These are phyloP conservation scores for Pristionchus mayeri DNA, from an alignment of 2,888 invertebrate species.

Conservation along the genomic window DNA sequence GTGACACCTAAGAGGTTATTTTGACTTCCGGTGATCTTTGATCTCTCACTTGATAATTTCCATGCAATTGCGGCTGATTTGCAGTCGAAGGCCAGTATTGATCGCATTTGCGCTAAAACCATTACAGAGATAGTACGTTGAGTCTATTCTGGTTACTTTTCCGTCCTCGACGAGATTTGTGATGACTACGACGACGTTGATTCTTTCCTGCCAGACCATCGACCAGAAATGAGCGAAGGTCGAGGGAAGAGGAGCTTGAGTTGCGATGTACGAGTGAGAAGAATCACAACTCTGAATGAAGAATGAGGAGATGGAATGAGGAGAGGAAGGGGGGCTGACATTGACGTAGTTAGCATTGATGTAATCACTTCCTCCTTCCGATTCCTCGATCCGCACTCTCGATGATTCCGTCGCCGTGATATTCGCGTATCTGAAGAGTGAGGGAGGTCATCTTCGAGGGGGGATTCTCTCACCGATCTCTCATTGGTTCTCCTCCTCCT, in stretches of 20 bases:
- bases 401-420: conserved; percentile 72
- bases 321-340: conserved; percentile 53
- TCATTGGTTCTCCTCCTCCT: conserved; percentile 46
- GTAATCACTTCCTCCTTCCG: conserved; percentile 60
- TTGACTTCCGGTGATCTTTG: neutral
- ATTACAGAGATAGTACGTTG: neutral
- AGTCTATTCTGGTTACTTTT: conserved; percentile 53
- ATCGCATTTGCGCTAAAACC: conserved; percentile 72
- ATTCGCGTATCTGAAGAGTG: conserved; percentile 63
- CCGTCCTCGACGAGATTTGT: conserved; percentile 75
- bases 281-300: conserved; percentile 67
- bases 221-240: conserved; percentile 63
- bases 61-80: conserved; percentile 61
- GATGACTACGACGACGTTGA: conserved; percentile 72
- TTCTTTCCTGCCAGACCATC: conserved; percentile 69
- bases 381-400: conserved; percentile 64
- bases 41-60: conserved; percentile 54
- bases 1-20: conserved; percentile 54
- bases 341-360: conserved; percentile 68
- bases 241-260: conserved; percentile 74
- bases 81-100: conserved; percentile 70
- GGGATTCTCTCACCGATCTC: conserved; percentile 43
- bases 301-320: neutral
- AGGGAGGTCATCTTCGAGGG: neutral
- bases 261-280: conserved; percentile 73